Evolutionary conservation across 35 echinoderm and acorn worm genomes (phyloP).

Genomic region (Heliocidaris tuberculata): DNA sequence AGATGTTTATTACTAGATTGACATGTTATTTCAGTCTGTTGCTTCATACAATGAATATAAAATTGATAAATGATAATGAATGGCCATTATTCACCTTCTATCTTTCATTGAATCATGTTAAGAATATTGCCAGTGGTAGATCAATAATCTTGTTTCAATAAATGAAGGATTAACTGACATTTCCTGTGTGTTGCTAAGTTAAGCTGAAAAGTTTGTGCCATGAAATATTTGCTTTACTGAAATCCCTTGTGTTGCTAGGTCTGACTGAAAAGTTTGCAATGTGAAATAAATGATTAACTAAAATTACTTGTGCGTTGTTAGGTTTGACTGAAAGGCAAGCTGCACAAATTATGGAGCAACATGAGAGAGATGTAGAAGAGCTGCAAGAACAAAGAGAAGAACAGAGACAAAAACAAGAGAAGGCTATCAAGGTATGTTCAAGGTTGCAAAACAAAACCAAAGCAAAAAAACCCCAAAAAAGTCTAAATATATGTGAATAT

Average conservation of each 20-base stretch:
- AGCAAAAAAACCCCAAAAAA: not conserved
- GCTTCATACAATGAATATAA: too few relatives aligned
- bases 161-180: too few relatives aligned
- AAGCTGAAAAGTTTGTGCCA: not conserved
- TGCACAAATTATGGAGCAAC: constrained; percentile 83
- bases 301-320: not conserved
- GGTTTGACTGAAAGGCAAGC: constrained; percentile 76
- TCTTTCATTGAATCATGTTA: too few relatives aligned
- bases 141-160: too few relatives aligned
- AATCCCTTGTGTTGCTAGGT: not conserved
- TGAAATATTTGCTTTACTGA: not conserved
- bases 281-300: not conserved
- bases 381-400: constrained; percentile 77
- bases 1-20: too few relatives aligned
- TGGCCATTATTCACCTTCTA: too few relatives aligned
- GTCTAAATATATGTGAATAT: too few relatives aligned
- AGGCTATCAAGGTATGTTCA: constrained; percentile 66
- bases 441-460: not conserved
- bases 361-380: constrained; percentile 73
- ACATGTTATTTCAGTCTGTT: too few relatives aligned
- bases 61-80: too few relatives aligned
- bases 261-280: not conserved
- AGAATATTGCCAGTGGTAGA: too few relatives aligned
- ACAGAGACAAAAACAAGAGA: constrained; percentile 73
- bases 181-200: not conserved